Conservation (phyloP, 2,888 invertebrate species). For the Asteroscopus sphinx region DNA sequence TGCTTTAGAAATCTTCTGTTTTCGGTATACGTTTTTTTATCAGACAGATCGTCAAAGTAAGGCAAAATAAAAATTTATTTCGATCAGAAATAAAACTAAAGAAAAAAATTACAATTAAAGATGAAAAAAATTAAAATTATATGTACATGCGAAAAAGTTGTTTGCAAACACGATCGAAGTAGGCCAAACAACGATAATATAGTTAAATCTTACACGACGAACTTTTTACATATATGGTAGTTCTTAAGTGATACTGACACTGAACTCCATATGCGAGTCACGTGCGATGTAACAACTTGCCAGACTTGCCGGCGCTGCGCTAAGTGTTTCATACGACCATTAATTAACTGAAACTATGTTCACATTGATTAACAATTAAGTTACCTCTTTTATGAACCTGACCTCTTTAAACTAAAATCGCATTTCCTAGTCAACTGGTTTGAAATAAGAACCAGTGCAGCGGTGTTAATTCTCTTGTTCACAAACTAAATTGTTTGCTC, state of each 20-base stretch:
- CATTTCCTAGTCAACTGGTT: too few relatives aligned
- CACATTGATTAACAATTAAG: conserved; percentile 4
- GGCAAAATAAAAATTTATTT: neutral
- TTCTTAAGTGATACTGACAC: conserved; percentile 13
- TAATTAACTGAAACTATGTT: conserved; percentile 23
- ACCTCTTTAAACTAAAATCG: too few relatives aligned
- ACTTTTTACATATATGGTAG: conserved; percentile 3
- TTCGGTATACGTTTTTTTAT: conserved; percentile 18
- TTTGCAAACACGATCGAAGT: too few relatives aligned
- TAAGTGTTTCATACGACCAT: conserved; percentile 26
- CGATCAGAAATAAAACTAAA: too few relatives aligned
- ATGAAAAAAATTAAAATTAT: too few relatives aligned
- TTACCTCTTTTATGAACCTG: neutral
- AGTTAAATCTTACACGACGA: too few relatives aligned
- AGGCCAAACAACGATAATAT: too few relatives aligned
- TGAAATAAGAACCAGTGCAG: too few relatives aligned
- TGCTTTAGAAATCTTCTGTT: conserved; percentile 21
- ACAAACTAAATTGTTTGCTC: too few relatives aligned
- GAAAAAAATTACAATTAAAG: too few relatives aligned
- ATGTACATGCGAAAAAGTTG: too few relatives aligned
- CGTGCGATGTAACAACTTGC: conserved; percentile 22
- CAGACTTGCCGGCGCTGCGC: conserved; percentile 11
- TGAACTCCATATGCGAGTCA: conserved; percentile 14
- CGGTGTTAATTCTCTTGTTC: too few relatives aligned
- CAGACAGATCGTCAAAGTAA: neutral